A percentile compares a stretch with the other conserved stretches of the same genome.
These are phyloP conservation scores for Liodrosophila aerea DNA, from an alignment of 2,888 invertebrate genomes.

Conservation along the genomic window DNA sequence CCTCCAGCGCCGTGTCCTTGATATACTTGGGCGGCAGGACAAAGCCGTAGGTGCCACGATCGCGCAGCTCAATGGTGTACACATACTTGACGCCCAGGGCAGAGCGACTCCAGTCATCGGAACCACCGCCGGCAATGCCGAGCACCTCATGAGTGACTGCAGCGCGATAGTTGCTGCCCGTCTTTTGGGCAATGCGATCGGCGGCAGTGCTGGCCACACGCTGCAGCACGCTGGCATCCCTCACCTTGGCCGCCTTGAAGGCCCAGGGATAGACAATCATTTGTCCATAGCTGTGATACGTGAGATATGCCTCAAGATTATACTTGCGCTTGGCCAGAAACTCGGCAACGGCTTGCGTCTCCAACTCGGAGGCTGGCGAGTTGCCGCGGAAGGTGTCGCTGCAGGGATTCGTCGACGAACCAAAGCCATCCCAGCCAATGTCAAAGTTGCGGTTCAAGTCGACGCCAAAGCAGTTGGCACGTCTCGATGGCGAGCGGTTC, in stretches of 20 bases:
- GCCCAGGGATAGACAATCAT: conserved; percentile 81
- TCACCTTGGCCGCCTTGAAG: conserved; percentile 78
- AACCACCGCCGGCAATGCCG: conserved; percentile 81
- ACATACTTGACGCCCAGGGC: conserved; percentile 75
- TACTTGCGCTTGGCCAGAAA: conserved; percentile 83
- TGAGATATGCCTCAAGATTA: conserved; percentile 87
- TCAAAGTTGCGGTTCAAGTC: conserved; percentile 95
- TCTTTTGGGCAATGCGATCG: conserved; percentile 72
- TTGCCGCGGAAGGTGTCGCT: conserved; percentile 90
- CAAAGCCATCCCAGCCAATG: conserved; percentile 91
- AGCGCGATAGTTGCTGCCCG: conserved; percentile 71
- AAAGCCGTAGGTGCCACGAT: conserved; percentile 79
- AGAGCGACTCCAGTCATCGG: conserved; percentile 80
- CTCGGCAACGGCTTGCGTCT: conserved; percentile 87
- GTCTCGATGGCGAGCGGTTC: conserved; percentile 84
- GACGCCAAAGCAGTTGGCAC: conserved; percentile 86
- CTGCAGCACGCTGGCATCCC: conserved; percentile 68
- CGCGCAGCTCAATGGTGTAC: conserved; percentile 80
- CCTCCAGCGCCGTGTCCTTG: conserved; percentile 76
- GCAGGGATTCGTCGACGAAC: conserved; percentile 86
- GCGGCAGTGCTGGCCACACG: conserved; percentile 73
- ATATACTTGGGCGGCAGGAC: conserved; percentile 78
- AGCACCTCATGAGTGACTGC: conserved; percentile 77
- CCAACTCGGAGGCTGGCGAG: conserved; percentile 91
- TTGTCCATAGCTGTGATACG: conserved; percentile 89